phyloP scores from a whole-genome alignment of 2,797 vertebrate species.

The Gymnothorax reevesii region DNA sequence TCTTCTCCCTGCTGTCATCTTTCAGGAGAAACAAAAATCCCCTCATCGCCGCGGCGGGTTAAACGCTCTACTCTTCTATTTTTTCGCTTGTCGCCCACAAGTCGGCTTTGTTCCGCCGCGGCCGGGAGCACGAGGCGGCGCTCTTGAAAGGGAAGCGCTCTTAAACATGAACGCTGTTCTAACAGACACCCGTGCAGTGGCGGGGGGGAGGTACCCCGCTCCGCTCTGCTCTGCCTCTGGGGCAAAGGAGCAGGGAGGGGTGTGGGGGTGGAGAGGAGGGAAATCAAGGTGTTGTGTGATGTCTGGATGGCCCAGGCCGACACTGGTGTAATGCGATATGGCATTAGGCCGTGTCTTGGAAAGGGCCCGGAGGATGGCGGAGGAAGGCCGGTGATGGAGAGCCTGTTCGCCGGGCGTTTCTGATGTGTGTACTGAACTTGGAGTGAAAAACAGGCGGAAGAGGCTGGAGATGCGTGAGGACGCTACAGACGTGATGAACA shows the following conservation, averaged over 20 bases:
- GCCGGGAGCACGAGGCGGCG: conserved; percentile 66
- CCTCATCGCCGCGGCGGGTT: conserved; percentile 64
- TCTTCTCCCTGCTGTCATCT: conserved; percentile 68
- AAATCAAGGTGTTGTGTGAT: conserved; percentile 64
- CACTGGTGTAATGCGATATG: conserved; percentile 64
- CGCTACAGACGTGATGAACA: not conserved
- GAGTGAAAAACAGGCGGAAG: not conserved
- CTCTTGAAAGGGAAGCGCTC: conserved; percentile 71
- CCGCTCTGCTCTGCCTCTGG: conserved; percentile 51
- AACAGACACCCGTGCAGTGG: conserved; percentile 56
- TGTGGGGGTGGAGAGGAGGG: conserved; percentile 16
- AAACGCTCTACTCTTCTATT: conserved; percentile 62
- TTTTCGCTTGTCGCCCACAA: conserved; percentile 57
- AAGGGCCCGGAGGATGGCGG: conserved; percentile 71
- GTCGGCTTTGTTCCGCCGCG: conserved; percentile 68
- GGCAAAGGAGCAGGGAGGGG: conserved; percentile 54
- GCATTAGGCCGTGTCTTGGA: conserved; percentile 59
- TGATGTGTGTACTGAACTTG: not conserved
- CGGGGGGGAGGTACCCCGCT: too few species aligned
- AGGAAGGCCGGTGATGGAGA: conserved; percentile 60
- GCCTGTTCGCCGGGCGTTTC: not conserved
- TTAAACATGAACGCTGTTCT: conserved; percentile 64
- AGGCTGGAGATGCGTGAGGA: not conserved
- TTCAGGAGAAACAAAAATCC: conserved; percentile 67
- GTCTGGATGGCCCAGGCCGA: conserved; percentile 51